Evolutionary conservation across 1,140 invertebrate species (phyloP), one percentile per base, ranked within the genome.

Genomic region (Heliconius congener): DNA sequence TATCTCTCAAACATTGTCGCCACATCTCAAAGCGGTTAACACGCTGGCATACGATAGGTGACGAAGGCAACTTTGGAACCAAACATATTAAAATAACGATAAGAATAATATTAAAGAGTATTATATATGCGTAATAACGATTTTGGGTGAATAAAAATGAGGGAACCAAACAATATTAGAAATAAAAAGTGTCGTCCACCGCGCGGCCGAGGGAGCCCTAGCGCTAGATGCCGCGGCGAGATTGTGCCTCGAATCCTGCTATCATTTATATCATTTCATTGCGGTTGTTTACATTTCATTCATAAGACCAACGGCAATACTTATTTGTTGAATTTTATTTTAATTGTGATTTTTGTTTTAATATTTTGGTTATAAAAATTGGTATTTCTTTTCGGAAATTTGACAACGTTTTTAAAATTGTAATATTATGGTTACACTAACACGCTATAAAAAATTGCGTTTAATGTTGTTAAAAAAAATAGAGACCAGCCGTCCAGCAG

Each of bases 241-340:
- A 94, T 94, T 90, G 73, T 74, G 82, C 79, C 83, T 86, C 79
- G 79, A 74, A 74, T 81, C 82, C 87, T 83, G 83, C 89, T 91
- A 91, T 93, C 91, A 90, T 90, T 94, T 93, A 92, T 91, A 93
- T 90, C 87, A 89, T 91, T 93, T 93, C 93, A 92, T 94, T 93
- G 90, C 88, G 89, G 85, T 87, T 89, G 87, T 91, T 93, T 91
- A 91, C 90, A 91, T 93, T 94, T 94, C 91, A 93, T 94, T 94
- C 93, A 94, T 93, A 94, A 93, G 87, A 83, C 84, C 84, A 88
- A 87, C 73, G 76, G 73, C 71, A 79, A 83, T 82, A 84, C 84
- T 86, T 84, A 81, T 86, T 81, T 76, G 75, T 76, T 37, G 11
- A 74, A 27, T 30, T 73, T 73, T 52, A 27, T 73, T 57, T 34